Percentiles rank a stretch among this genome's conserved stretches.
Conservation (phyloP, 2,113 vertebrate genomes). For the Nannospalax galili region DNA sequence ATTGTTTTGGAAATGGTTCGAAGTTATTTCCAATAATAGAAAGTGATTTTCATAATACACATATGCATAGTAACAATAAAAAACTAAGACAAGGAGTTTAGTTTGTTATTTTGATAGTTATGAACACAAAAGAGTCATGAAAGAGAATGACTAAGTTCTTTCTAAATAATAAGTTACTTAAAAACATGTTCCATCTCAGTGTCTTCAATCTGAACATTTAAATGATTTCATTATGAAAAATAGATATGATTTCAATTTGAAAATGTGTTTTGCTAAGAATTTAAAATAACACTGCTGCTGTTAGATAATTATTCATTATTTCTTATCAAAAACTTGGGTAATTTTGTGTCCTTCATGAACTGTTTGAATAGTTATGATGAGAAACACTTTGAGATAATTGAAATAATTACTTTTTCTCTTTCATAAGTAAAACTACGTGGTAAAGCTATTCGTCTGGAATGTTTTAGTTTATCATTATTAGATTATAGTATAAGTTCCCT, state of each 20-base stretch:
- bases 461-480: conserved; percentile 46
- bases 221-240: neutral
- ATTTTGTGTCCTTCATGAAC: conserved; percentile 16
- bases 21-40: neutral
- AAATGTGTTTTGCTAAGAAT: neutral
- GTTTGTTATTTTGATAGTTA: neutral
- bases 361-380: conserved; percentile 28
- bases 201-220: neutral
- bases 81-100: neutral
- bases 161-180: neutral
- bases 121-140: too few relatives aligned
- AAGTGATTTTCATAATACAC: neutral
- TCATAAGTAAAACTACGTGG: neutral
- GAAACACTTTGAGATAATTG: neutral
- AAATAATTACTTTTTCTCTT: conserved; percentile 46
- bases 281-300: neutral
- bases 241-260: neutral
- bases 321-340: conserved; percentile 24
- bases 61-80: neutral
- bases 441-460: neutral
- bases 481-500: conserved; percentile 27
- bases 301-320: neutral
- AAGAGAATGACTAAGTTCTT: neutral
- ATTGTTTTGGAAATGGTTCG: neutral
- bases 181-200: neutral